Base-by-base conservation (phyloP, 2,888 invertebrate genomes). In the Tenthredo scrophulariae region DNA sequence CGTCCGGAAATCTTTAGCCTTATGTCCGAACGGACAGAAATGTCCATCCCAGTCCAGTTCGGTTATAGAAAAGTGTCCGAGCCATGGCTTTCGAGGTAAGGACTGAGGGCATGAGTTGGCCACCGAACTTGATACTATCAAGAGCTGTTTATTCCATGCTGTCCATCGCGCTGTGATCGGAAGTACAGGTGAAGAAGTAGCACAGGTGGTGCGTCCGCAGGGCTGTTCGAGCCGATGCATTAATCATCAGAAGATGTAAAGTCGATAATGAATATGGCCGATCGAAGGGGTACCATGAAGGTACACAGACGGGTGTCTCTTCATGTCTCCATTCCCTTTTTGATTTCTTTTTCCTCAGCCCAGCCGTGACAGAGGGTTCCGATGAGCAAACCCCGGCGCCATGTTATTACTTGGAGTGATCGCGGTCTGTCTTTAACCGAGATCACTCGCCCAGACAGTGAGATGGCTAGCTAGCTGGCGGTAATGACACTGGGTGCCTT, bases 121-220 rank as follows among this genome's bases (percentile, higher is more conserved):
- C 9, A 46, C 22, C 18, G 18, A 72, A 40, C 40, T n/a, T 10
- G 74, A 74, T 74, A 26, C 74, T 46, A 74, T 74, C 74, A 26
- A 18, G 22, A 9, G n/a, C 13, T 40, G 9, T 43, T 26, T 46
- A 54, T 54, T 54, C 54, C n/a, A 6, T 7, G n/a, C 43, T 74
- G 22, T 74, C 74, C 43, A 43, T 43, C n/a, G n/a, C n/a, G 74
- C 9, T 43, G 9, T n/a, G 29, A 77, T 77, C 77, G 46, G 33
- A 77, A 77, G 77, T 50, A 77, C 77, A 77, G 77, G 77, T 77
- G 77, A 77, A 43, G 70, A n/a, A 22, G 18, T 26, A 7, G 26
- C 40, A 77, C 77, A 77, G 77, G 77, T 77, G 77, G 54, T 10
- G 3, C 18, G 33, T 72, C 7, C 15, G 26, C 62, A 62, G 22